These are phyloP conservation scores for Polymixis flavicincta DNA, from an alignment of 2,888 invertebrate genomes.

Conservation along the genomic window DNA sequence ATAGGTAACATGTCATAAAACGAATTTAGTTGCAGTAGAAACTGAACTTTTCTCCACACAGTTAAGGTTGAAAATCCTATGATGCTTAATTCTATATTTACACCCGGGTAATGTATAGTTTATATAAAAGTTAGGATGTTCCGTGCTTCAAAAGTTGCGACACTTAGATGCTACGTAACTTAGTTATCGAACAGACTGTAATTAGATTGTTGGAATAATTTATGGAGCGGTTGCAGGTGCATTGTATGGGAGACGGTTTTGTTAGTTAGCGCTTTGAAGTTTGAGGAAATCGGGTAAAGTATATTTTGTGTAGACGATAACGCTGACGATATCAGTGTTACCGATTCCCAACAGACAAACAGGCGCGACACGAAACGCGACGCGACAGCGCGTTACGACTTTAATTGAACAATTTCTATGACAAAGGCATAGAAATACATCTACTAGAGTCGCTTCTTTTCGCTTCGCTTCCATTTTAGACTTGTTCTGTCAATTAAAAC, in stretches of 20 bases:
- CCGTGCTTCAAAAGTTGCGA: slow-evolving; percentile 44
- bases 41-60: neutral
- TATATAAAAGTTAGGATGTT: slow-evolving; percentile 49
- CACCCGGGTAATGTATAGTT: slow-evolving; percentile 31
- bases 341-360: too few species aligned
- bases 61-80: slow-evolving; percentile 20
- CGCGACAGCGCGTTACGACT: too few species aligned
- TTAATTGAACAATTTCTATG: too few species aligned
- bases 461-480: too few species aligned
- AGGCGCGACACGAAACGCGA: too few species aligned
- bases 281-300: neutral
- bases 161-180: slow-evolving; percentile 51
- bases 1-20: neutral
- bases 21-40: neutral
- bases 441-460: too few species aligned
- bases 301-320: neutral
- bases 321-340: too few species aligned
- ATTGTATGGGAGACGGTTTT: slow-evolving; percentile 4
- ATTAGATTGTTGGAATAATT: slow-evolving; percentile 51
- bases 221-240: slow-evolving; percentile 50
- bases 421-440: too few species aligned
- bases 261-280: neutral
- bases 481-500: too few species aligned
- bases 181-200: slow-evolving; percentile 48
- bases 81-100: slow-evolving; percentile 14